These are phyloP conservation scores for Zygothrica quintamaculata DNA, from an alignment of 2,888 invertebrate genomes.

Conservation along the genomic window DNA sequence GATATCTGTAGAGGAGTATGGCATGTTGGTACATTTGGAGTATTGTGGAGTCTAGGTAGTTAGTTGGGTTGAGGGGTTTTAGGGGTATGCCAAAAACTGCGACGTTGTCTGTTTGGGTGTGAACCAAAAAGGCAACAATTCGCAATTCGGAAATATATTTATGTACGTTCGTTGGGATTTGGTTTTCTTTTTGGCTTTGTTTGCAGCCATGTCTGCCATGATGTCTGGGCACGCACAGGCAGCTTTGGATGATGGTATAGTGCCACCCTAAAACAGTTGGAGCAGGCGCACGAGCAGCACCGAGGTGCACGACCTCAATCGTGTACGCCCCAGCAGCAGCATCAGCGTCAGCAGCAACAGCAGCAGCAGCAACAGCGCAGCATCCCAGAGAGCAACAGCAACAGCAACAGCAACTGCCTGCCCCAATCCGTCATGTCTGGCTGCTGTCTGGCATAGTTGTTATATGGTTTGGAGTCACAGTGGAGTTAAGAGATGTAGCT, in stretches of 20 bases:
- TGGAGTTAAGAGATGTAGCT: conserved; percentile 19
- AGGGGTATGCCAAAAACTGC: conserved; percentile 50
- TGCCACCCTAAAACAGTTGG: conserved; percentile 36
- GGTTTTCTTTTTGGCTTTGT: conserved; percentile 39
- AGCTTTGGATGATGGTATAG: background rate
- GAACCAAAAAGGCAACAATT: conserved; percentile 67
- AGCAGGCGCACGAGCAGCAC: conserved; percentile 68
- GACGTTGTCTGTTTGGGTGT: conserved; percentile 51
- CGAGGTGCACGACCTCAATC: conserved; percentile 83
- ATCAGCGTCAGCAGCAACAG: conserved; percentile 18
- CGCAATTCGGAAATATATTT: conserved; percentile 73
- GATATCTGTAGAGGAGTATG: conserved; percentile 9
- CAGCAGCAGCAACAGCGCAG: conserved; percentile 15
- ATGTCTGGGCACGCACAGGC: conserved; percentile 77
- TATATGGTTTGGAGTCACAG: conserved; percentile 21
- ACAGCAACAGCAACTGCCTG: conserved; percentile 44
- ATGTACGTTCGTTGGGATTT: conserved; percentile 56
- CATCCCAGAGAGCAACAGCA: conserved; percentile 10
- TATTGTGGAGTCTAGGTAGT: too few relatives aligned
- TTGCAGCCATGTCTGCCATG: conserved; percentile 64
- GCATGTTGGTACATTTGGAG: background rate
- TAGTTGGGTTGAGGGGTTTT: background rate
- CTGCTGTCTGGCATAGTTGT: conserved; percentile 64
- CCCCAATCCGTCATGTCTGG: conserved; percentile 71
- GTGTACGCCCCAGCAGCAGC: conserved; percentile 53